phyloP scores from a whole-genome alignment of 92 coral and sea anemone genomes.

The Chrysogorgia sp. region DNA sequence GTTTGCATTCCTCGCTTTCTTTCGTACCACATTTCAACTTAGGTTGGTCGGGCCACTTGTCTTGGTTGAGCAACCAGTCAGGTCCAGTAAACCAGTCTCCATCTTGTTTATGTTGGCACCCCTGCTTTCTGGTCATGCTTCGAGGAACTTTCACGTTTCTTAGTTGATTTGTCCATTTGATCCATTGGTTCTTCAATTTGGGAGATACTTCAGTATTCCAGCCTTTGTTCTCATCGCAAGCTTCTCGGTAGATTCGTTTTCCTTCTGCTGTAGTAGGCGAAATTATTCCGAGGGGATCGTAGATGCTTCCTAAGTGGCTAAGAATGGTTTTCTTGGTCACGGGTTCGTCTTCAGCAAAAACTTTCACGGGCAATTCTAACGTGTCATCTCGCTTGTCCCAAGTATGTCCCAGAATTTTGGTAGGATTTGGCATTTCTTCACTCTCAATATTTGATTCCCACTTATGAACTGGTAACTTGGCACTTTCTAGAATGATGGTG shows the following conservation, averaged over 20 bases:
- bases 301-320: not conserved
- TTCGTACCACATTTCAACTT: conserved; percentile 12
- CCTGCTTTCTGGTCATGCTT: no score
- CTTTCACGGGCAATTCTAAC: conserved; percentile 9
- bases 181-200: no score
- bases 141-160: no score
- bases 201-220: no score
- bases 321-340: conserved; percentile 17
- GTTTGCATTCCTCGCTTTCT: conserved; percentile 37
- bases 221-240: no score
- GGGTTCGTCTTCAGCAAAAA: conserved; percentile 7
- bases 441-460: conserved; percentile 29
- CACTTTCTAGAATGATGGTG: not conserved
- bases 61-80: conserved; percentile 47
- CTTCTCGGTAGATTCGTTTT: no score
- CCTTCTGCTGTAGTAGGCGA: no score
- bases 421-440: conserved; percentile 43
- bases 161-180: no score
- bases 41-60: conserved; percentile 57
- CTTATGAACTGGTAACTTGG: conserved; percentile 38
- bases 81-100: conserved; percentile 60
- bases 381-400: conserved; percentile 42
- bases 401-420: conserved; percentile 26
- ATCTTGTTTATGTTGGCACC: no score
- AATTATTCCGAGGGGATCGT: no score